Conservation (phyloP, 2,113 vertebrate species). For the Rhagologus leucostigma region DNA sequence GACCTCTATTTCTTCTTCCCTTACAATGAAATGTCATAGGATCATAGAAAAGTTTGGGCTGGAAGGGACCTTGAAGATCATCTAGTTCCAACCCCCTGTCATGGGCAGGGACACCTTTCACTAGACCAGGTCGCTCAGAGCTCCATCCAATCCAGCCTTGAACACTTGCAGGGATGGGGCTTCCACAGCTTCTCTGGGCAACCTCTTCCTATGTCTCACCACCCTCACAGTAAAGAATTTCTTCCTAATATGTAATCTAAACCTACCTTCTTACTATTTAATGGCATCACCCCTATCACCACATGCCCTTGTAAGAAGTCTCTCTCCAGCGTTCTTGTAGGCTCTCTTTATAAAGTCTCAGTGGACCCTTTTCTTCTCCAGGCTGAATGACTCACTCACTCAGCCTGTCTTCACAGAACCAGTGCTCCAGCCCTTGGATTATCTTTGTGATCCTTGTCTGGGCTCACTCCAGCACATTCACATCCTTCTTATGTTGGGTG, state of each 20-base stretch:
- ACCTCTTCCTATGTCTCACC: background rate
- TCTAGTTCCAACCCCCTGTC: background rate
- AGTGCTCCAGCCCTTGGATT: background rate
- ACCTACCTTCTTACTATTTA: background rate
- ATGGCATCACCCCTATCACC: background rate
- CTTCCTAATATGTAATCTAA: background rate
- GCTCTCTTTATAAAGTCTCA: background rate
- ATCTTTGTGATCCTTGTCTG: background rate
- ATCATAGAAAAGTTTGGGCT: background rate
- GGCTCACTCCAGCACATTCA: background rate
- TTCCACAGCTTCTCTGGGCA: background rate
- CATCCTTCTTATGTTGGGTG: background rate
- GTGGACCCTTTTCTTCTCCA: background rate
- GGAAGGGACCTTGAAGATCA: background rate
- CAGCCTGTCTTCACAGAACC: background rate
- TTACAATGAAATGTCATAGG: background rate
- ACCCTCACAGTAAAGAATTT: background rate
- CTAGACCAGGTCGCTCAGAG: background rate
- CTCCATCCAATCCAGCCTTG: accelerated
- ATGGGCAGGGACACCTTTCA: background rate
- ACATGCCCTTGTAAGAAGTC: background rate
- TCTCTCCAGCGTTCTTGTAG: background rate
- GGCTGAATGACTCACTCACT: accelerated
- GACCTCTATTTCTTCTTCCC: background rate
- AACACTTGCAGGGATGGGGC: background rate